Evolutionary conservation across 1,140 invertebrate genomes (phyloP).

Genomic region (Hestina assimilis): DNA sequence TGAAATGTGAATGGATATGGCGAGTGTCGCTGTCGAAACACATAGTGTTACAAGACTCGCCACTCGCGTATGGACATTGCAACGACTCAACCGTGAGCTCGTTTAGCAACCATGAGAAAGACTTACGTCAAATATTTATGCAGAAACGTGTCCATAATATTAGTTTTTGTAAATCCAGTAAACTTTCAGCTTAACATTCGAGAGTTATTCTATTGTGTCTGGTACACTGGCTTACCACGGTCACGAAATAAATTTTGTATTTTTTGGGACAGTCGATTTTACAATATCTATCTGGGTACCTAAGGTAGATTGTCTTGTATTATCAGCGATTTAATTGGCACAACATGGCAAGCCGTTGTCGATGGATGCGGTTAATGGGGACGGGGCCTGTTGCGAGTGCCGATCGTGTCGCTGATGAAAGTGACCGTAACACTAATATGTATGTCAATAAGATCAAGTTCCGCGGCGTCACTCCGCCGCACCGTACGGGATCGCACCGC

Average conservation of each 20-base stretch:
- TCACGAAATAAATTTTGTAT: too few species aligned
- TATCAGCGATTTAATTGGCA: too few species aligned
- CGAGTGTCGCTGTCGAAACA: conserved; percentile 2
- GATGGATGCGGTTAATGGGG: background rate
- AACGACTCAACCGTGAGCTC: conserved; percentile 2
- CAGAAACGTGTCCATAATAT: too few species aligned
- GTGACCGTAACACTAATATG: conserved; percentile 18
- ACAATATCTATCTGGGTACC: too few species aligned
- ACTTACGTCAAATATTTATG: background rate
- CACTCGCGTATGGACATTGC: conserved; percentile 8
- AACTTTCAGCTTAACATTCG: too few species aligned
- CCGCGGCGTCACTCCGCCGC: background rate
- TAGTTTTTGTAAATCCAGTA: too few species aligned
- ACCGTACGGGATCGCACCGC: background rate
- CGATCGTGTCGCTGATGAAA: conserved; percentile 7
- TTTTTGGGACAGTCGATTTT: too few species aligned
- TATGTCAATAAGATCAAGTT: conserved; percentile 8
- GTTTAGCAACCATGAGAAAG: background rate
- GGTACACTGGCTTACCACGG: too few species aligned
- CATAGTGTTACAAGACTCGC: conserved; percentile 5
- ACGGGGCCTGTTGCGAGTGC: background rate
- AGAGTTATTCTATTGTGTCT: too few species aligned
- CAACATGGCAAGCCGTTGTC: background rate
- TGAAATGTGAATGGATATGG: conserved; percentile 10
- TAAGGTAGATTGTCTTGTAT: too few species aligned